Percentiles rank a stretch among this genome's conserved stretches.
These are phyloP conservation scores for Pegoplata infirma DNA, from an alignment of 2,888 invertebrate genomes.

Conservation along the genomic window DNA sequence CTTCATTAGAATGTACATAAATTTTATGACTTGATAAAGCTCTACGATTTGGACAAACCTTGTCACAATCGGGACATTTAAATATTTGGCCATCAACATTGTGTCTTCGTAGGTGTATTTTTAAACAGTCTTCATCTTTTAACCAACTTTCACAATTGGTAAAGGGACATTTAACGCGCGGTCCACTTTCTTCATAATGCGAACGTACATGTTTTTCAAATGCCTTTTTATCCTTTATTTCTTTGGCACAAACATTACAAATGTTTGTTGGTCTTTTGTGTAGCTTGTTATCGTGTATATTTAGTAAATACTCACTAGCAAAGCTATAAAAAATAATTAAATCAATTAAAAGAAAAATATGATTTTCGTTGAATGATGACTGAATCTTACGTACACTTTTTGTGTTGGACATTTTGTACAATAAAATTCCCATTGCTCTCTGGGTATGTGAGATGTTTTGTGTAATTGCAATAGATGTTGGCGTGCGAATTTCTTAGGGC, in stretches of 20 bases:
- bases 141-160: slow-evolving; percentile 76
- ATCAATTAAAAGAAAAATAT: background rate
- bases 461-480: slow-evolving; percentile 74
- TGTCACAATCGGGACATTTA: slow-evolving; percentile 73
- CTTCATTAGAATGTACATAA: slow-evolving; percentile 74
- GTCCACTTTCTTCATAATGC: slow-evolving; percentile 72
- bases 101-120: slow-evolving; percentile 74
- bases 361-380: no score
- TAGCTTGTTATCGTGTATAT: slow-evolving; percentile 69
- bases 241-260: slow-evolving; percentile 76
- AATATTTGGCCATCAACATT: slow-evolving; percentile 65
- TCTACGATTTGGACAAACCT: slow-evolving; percentile 74
- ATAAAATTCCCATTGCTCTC: slow-evolving; percentile 69
- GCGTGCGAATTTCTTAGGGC: slow-evolving; percentile 74
- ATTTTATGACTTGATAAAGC: slow-evolving; percentile 75
- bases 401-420: slow-evolving; percentile 70
- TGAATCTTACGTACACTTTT: slow-evolving; percentile 69
- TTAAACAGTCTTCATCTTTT: slow-evolving; percentile 75
- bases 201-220: slow-evolving; percentile 74
- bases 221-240: slow-evolving; percentile 74
- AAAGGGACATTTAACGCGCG: slow-evolving; percentile 75
- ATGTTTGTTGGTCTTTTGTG: slow-evolving; percentile 75
- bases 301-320: slow-evolving; percentile 72
- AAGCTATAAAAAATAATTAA: slow-evolving; percentile 66
- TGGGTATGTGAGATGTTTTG: slow-evolving; percentile 72